Percentiles rank a stretch among this genome's conserved stretches.
phyloP scores from a whole-genome alignment of 2,888 invertebrate species.

The Euplexia lucipara region DNA sequence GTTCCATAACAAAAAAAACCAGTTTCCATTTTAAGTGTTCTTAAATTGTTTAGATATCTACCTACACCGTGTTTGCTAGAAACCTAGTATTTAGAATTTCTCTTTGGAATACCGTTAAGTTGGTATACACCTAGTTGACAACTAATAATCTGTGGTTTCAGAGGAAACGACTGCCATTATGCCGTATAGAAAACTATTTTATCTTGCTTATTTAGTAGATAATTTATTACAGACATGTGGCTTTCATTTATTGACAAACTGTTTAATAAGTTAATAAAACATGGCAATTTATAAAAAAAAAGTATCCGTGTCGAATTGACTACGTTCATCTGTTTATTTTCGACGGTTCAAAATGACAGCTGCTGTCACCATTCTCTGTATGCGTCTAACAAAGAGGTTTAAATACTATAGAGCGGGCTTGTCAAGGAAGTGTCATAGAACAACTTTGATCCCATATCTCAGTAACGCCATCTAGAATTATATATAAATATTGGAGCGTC shows the following conservation, averaged over 20 bases:
- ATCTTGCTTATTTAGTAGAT: constrained; percentile 5
- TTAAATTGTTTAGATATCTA: constrained; percentile 2
- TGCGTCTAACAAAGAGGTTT: too few species aligned
- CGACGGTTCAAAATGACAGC: too few species aligned
- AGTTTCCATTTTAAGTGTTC: constrained; percentile 8
- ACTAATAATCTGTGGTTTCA: constrained; percentile 54
- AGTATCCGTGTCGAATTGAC: too few species aligned
- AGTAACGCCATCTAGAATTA: too few species aligned
- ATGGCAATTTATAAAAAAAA: too few species aligned
- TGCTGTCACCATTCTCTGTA: too few species aligned
- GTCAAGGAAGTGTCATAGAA: too few species aligned
- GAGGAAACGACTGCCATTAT: constrained; percentile 39
- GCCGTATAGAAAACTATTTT: constrained; percentile 14
- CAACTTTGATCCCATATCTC: too few species aligned
- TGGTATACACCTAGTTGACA: constrained; percentile 42
- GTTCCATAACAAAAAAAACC: background rate
- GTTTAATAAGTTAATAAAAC: too few species aligned
- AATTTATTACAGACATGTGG: background rate
- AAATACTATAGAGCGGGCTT: too few species aligned
- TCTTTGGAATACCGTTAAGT: constrained; percentile 41
- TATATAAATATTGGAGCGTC: too few species aligned
- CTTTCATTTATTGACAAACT: background rate
- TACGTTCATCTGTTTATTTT: too few species aligned
- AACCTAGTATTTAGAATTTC: constrained; percentile 60
- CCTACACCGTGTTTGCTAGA: constrained; percentile 30